Base-by-base conservation (phyloP, 2,888 invertebrate genomes). In the Phyto melanocephala region DNA sequence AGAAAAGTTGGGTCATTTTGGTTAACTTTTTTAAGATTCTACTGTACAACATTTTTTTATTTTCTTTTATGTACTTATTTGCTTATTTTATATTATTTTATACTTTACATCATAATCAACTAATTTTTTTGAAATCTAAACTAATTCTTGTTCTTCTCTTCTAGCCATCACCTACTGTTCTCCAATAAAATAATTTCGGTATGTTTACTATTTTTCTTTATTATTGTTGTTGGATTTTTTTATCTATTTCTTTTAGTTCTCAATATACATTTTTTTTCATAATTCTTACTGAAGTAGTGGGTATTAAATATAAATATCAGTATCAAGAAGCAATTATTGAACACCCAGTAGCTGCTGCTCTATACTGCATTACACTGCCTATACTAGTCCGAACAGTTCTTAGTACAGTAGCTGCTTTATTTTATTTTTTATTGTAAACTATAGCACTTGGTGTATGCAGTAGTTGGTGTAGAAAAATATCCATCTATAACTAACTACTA, bases 271-370 rank as follows among this genome's bases (percentile, higher is more conserved):
- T 54, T 70, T 52, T 33, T 22, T 54, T 45, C 15, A 60, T 72
- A 62, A 68, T 42, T 62, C 60, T 60, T 17, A 52, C 22, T 77
- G 35, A 40, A 76, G 70, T 67, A 70, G 67, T 58, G 68, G 74
- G 74, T 70, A 68, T 79, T 75, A 75, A 65, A 28, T 71, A 45
- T 62, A 79, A 79, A 67, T 79, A 71, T 79, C 70, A 79, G 75
- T 78, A 82, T 82, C 82, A 79, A 71, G 58, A 70, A 75, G 74
- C 70, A 78, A 70, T 70, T 75, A 75, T 20, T 79, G 79, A 76
- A 79, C 79, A 82, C 82, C 78, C 81, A 84, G 84, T 80, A 84
- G 79, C 83, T 63, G 71, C 54, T 75, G 20, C 62, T 52, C 71
- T 60, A 68, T 70, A 60, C 28, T 28, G 6, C 28, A 47, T 78